Evolutionary conservation across 2,113 vertebrate genomes (phyloP), one percentile per base, ranked within the genome.

Genomic region (Chascanopsetta lugubris): DNA sequence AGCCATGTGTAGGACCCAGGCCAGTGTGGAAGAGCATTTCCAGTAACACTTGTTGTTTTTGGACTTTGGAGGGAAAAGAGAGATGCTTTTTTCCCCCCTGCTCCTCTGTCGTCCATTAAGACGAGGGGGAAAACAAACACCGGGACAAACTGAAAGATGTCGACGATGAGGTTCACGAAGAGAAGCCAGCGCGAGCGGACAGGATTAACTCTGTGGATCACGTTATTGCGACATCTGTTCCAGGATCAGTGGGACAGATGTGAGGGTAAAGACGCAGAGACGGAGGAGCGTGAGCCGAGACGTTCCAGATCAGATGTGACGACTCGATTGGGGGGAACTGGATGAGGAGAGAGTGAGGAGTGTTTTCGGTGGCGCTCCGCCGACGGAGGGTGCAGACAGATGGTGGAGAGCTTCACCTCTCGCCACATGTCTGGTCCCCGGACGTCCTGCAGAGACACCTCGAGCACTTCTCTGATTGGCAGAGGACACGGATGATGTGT

Each of bases 11-110:
- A 60, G 46, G 70, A 55, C 17, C 24, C 30, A 17, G 49, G 60
- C 29, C 48, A 49, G 57, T 63, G 46, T 47, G 57, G 8, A 21
- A 29, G 34, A 29, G 8, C 40, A 36, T 17, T 29, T 86, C 79
- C 69, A 65, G 60, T 57, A 77, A 84, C 49, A 22, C 26, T 48
- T 81, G 83, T 81, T 88, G 83, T 77, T 86, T 69, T 73, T 83
- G 83, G 81, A 84, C 54, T 62, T 32, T 22, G 20, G 6, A 49
- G 20, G 50, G n/a, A 75, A 69, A 69, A 50, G 40, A 43, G 53
- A 73, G 53, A 66, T 61, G 30, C 12, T 30, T 24, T 25, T 51
- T 11, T 13, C 22, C 46, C 22, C 20, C 20, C 2, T 8, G 5
- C 10, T 8, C 32, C 40, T 30, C 27, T 32, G 58, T 69, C 42